Evolutionary conservation across 2,113 vertebrate species (phyloP).

Genomic region (Oryzias javanicus): DNA sequence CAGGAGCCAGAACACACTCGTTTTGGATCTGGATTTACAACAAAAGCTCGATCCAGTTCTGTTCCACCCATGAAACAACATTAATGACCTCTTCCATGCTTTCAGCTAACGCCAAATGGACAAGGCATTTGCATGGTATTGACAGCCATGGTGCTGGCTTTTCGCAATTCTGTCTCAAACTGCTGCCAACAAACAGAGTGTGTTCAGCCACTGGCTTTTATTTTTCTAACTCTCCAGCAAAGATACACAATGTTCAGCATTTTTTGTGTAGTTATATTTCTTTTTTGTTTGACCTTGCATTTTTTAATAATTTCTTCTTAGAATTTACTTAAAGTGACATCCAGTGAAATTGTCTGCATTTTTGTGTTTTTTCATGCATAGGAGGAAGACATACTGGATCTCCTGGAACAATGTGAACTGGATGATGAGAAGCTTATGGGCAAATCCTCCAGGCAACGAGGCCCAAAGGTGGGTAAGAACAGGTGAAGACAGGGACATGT

Average conservation of each 20-base stretch:
- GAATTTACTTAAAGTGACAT: slow-evolving; percentile 7
- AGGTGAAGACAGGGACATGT: slow-evolving; percentile 12
- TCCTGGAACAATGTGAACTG: slow-evolving; percentile 95
- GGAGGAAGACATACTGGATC: slow-evolving; percentile 98
- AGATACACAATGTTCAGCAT: slow-evolving; percentile 9
- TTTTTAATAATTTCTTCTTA: not conserved
- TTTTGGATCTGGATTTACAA: slow-evolving; percentile 46
- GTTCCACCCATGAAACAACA: slow-evolving; percentile 48
- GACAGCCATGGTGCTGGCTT: slow-evolving; percentile 7
- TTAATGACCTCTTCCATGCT: slow-evolving; percentile 67
- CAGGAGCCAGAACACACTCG: slow-evolving; percentile 42
- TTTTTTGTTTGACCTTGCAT: not conserved
- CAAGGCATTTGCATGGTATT: slow-evolving; percentile 30
- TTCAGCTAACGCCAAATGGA: slow-evolving; percentile 59
- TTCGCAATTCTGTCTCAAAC: slow-evolving; percentile 40
- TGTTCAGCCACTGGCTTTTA: slow-evolving; percentile 32
- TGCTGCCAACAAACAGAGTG: slow-evolving; percentile 35
- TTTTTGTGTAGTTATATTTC: slow-evolving; percentile 33
- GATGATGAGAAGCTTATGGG: slow-evolving; percentile 96
- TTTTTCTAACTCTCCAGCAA: slow-evolving; percentile 11
- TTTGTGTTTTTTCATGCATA: slow-evolving; percentile 54
- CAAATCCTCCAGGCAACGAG: slow-evolving; percentile 84
- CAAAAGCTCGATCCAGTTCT: slow-evolving; percentile 53
- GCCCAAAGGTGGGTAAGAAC: slow-evolving; percentile 74
- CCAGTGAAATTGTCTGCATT: slow-evolving; percentile 6